A percentile compares a stretch with the other conserved stretches of the same genome.
Conservation (phyloP, 2,888 invertebrate species). For the Phytoseiulus persimilis region DNA sequence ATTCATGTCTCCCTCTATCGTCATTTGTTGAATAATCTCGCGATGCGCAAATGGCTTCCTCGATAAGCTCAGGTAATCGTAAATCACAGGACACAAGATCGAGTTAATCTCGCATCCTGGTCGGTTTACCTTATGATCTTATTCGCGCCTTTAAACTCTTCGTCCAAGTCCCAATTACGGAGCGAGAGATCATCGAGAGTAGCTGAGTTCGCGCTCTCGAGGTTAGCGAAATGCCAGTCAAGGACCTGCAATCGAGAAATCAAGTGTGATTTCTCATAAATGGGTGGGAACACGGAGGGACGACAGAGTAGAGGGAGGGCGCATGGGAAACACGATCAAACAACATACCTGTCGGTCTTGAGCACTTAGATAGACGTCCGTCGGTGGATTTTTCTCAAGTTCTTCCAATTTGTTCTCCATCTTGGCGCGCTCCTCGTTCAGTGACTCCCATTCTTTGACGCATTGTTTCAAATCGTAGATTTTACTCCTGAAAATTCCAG, state of each 20-base stretch:
- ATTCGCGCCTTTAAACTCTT: slow-evolving; percentile 12
- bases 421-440: slow-evolving; percentile 22
- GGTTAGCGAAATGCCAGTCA: slow-evolving; percentile 29
- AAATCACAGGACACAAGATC: no score
- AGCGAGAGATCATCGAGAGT: slow-evolving; percentile 28
- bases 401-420: slow-evolving; percentile 32
- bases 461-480: slow-evolving; percentile 33
- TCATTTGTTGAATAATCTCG: no score
- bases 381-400: slow-evolving; percentile 28
- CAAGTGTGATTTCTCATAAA: no score
- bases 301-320: no score
- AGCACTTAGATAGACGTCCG: slow-evolving; percentile 9
- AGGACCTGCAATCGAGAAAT: no score
- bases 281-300: no score
- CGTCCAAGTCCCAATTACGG: slow-evolving; percentile 23
- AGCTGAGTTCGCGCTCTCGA: slow-evolving; percentile 27
- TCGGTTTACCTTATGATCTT: slow-evolving; percentile 17
- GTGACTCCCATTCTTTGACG: slow-evolving; percentile 28
- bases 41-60: no score
- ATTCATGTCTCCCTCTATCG: no score
- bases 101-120: no score
- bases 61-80: no score
- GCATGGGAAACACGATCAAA: not conserved
- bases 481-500: not conserved
- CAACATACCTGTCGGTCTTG: slow-evolving; percentile 13